A percentile compares a stretch with the other conserved stretches of the same genome.
phyloP scores from a whole-genome alignment of 2,113 vertebrate species.

The Hippocampus zosterae region DNA sequence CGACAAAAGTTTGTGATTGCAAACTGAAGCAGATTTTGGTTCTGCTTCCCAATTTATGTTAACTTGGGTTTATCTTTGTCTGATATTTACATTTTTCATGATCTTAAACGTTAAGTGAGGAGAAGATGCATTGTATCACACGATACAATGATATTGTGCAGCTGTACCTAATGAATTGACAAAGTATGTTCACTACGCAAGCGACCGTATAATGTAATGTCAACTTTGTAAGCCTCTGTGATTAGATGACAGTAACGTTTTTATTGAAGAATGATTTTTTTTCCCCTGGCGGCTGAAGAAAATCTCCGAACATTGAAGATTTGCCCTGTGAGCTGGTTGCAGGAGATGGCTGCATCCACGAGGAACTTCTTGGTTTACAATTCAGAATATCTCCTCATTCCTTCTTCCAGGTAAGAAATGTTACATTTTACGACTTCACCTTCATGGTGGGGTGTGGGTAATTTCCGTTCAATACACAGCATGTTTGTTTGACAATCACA shows the following conservation, averaged over 20 bases:
- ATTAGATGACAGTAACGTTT: not conserved
- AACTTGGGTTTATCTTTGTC: too few species aligned
- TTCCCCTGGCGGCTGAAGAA: slow-evolving; percentile 71
- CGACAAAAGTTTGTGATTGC: too few species aligned
- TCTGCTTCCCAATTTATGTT: too few species aligned
- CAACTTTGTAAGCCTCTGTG: not conserved
- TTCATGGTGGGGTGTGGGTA: too few species aligned
- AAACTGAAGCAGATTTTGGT: too few species aligned
- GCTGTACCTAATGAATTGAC: too few species aligned
- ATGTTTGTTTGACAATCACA: not conserved
- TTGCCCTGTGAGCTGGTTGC: slow-evolving; percentile 84
- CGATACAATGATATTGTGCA: not conserved
- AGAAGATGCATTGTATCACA: too few species aligned
- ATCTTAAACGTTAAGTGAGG: too few species aligned
- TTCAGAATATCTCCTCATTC: slow-evolving; percentile 94
- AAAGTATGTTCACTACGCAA: not conserved
- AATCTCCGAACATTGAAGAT: slow-evolving; percentile 83
- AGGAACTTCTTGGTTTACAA: slow-evolving; percentile 86
- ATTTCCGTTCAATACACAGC: not conserved
- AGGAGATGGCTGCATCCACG: slow-evolving; percentile 83
- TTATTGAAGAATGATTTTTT: not conserved
- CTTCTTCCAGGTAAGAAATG: slow-evolving; percentile 85
- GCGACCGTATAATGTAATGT: not conserved
- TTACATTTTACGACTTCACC: not conserved
- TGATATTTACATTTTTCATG: too few species aligned